Base-by-base conservation (phyloP, 2,797 vertebrate genomes). In the Protonibea diacanthus region DNA sequence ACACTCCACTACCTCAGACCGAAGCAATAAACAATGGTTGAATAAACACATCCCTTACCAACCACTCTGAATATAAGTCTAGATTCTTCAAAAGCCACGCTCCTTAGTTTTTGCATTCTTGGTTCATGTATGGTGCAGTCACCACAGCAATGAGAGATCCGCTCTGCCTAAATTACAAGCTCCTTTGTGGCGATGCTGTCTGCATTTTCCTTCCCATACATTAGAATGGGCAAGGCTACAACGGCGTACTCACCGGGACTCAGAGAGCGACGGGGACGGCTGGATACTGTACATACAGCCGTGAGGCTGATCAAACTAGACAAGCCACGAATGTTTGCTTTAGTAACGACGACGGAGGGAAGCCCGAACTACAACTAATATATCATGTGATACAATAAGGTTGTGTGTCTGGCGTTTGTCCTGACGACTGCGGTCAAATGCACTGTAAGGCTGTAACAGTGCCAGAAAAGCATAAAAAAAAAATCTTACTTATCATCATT, bases 21-120 rank as follows among this genome's bases (percentile, higher is more conserved):
- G 75, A 27, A 27, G 92, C 88, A 92, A 94, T 93, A 92, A 94
- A 93, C 93, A 94, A 92, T 86, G 92, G 86, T 86, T 91, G 88
- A 93, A 91, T 93, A 93, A 94, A 93, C 91, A 93, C 92, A 90
- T 89, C 88, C 91, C 75, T 90, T 78, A 90, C 84, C 87, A 89
- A 90, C 90, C 91, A 65, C 88, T 88, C 86, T 83, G 86, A 91
- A 91, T 89, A 84, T 83, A 91, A 91, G 88, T 89, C 88, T 66
- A 84, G 84, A 91, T 86, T 87, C 88, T 91, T 89, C 88, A 89
- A 89, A 92, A 91, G 89, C 86, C 86, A 59, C 85, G 81, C 74
- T 87, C 82, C 83, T 91, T 74, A 73, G 82, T 81, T 83, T 38
- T 76, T 86, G 91, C 91, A 89, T 91, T 93, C 90, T 87, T 92